Conservation (phyloP, 1,140 invertebrate genomes). For the Drosophila tani region DNA sequence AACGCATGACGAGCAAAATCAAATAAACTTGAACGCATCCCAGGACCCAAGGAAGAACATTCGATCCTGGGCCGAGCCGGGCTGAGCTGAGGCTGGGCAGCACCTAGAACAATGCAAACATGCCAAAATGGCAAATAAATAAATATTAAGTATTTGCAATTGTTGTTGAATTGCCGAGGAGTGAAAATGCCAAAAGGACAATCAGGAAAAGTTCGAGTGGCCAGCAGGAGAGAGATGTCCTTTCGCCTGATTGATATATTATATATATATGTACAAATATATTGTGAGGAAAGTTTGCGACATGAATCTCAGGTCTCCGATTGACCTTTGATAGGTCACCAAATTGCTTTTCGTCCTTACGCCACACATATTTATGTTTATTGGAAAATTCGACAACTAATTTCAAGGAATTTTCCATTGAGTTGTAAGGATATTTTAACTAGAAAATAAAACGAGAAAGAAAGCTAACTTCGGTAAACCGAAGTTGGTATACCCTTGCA, state of each 20-base stretch:
- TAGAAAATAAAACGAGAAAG: no score
- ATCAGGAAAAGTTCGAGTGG: background rate
- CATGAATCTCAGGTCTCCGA: conserved; percentile 3
- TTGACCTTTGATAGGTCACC: conserved; percentile 18
- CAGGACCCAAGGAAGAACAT: background rate
- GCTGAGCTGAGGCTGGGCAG: background rate
- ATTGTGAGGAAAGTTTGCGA: background rate
- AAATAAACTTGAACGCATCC: conserved; percentile 53
- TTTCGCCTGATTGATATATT: conserved; percentile 33
- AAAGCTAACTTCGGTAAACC: no score
- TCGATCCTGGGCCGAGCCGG: conserved; percentile 5
- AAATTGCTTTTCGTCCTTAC: conserved; percentile 20
- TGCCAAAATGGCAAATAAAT: conserved; percentile 70
- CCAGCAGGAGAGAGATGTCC: conserved; percentile 3
- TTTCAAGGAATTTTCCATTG: background rate
- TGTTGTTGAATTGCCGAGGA: conserved; percentile 42
- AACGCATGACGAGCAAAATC: conserved; percentile 48
- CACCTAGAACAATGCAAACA: conserved; percentile 29
- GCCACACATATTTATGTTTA: background rate
- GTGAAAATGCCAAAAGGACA: conserved; percentile 33
- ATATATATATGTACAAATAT: background rate
- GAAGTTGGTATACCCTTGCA: no score
- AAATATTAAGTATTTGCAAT: conserved; percentile 78
- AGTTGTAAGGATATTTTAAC: no score
- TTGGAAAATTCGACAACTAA: background rate